Percentiles rank a stretch among this genome's conserved stretches.
phyloP scores from a whole-genome alignment of 2,797 vertebrate genomes.

The Pelobates cultripes region DNA sequence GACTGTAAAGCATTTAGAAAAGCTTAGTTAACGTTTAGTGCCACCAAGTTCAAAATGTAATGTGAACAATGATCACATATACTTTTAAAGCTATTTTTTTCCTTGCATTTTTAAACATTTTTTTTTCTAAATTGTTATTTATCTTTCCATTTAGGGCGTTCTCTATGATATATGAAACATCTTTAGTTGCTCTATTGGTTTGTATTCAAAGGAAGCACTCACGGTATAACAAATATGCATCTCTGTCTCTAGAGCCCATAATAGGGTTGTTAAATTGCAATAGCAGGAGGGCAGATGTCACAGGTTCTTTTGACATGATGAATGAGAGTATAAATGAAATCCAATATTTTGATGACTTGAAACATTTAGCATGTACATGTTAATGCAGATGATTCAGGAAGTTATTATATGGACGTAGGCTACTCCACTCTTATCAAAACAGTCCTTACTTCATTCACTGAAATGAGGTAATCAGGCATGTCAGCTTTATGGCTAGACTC shows the following conservation, averaged over 20 bases:
- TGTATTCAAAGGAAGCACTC: background rate
- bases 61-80: background rate
- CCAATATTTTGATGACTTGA: constrained; percentile 17
- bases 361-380: constrained; percentile 4
- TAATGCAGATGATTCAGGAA: constrained; percentile 5
- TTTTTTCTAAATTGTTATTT: background rate
- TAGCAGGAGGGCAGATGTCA: background rate
- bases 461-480: background rate
- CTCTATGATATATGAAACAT: background rate
- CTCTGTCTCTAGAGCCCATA: constrained; percentile 14
- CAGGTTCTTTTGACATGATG: constrained; percentile 11
- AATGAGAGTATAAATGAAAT: constrained; percentile 12
- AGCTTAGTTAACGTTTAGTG: constrained; percentile 1
- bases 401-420: constrained; percentile 1
- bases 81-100: background rate
- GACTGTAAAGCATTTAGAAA: background rate
- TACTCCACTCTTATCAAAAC: background rate
- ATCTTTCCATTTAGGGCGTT: background rate
- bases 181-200: background rate
- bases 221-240: background rate
- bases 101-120: background rate
- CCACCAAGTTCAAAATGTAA: constrained; percentile 4
- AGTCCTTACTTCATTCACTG: constrained; percentile 1
- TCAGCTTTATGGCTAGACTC: background rate
- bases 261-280: constrained; percentile 4